phyloP scores from a whole-genome alignment of 2,113 vertebrate species.

The Gymnarchus niloticus region DNA sequence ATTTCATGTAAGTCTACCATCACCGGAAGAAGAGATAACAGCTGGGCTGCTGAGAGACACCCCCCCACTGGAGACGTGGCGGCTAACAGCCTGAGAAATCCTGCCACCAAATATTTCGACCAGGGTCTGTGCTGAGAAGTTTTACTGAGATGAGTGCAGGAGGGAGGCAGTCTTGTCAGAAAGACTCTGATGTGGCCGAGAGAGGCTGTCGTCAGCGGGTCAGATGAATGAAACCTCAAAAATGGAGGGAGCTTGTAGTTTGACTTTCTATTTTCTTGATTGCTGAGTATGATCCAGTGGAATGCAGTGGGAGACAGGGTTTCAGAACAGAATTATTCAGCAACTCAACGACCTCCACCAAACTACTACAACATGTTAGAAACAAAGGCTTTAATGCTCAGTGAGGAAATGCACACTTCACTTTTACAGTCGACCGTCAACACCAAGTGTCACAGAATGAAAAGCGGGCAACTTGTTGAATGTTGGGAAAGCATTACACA shows the following conservation, averaged over 20 bases:
- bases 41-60: constrained; percentile 28
- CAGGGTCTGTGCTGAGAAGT: constrained; percentile 42
- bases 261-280: constrained; percentile 21
- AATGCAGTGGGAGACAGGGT: not conserved
- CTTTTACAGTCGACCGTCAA: not conserved
- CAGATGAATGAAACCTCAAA: constrained; percentile 18
- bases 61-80: constrained; percentile 33
- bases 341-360: not conserved
- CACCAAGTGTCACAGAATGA: not conserved
- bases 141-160: constrained; percentile 39
- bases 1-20: constrained; percentile 46
- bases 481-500: not conserved
- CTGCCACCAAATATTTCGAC: constrained; percentile 53
- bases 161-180: constrained; percentile 10
- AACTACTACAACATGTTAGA: not conserved
- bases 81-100: constrained; percentile 58
- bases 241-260: not conserved
- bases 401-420: not conserved
- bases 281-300: not conserved
- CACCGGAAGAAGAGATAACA: constrained; percentile 42
- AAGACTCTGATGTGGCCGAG: constrained; percentile 30
- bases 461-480: not conserved
- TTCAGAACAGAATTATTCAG: not conserved
- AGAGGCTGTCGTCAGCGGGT: constrained; percentile 6
- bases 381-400: not conserved